Percentiles rank a stretch among this genome's conserved stretches.
Evolutionary conservation across 2,888 invertebrate genomes (phyloP).

Genomic region (Tetranychus truncatus): DNA sequence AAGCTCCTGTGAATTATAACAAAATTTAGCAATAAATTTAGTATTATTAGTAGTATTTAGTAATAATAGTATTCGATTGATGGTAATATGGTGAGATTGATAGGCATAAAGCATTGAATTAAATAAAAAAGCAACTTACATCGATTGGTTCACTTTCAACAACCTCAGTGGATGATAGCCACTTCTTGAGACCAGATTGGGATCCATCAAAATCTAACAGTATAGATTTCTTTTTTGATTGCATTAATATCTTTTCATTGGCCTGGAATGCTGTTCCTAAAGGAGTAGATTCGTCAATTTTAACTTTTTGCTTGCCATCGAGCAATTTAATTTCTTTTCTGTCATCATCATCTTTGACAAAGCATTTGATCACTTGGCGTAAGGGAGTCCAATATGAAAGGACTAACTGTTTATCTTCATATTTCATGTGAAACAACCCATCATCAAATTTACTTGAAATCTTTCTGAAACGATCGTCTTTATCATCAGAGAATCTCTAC

Average conservation of each 20-base stretch:
- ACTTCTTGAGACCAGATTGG: neutral
- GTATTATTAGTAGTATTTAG: too few species aligned
- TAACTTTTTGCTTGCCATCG: neutral
- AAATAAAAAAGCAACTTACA: neutral
- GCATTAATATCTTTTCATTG: neutral
- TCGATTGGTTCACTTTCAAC: neutral
- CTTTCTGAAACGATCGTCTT: neutral
- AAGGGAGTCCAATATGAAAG: constrained; percentile 18
- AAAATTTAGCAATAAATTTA: neutral
- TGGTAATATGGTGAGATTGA: neutral
- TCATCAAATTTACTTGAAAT: constrained; percentile 5
- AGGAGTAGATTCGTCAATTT: neutral
- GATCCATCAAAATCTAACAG: neutral
- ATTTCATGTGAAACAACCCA: constrained; percentile 15
- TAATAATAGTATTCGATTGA: neutral
- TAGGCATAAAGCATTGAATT: neutral
- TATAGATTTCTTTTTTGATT: neutral
- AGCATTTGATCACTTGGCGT: constrained; percentile 2
- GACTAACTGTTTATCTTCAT: constrained; percentile 2
- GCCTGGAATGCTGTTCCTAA: constrained; percentile 4
- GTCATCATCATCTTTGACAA: constrained; percentile 9
- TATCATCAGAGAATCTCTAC: neutral
- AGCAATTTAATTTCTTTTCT: neutral
- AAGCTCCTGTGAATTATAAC: constrained; percentile 9
- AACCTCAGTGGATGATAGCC: neutral